Evolutionary conservation across 2,113 vertebrate species (phyloP).

Genomic region (Telmatochromis brachygnathus): DNA sequence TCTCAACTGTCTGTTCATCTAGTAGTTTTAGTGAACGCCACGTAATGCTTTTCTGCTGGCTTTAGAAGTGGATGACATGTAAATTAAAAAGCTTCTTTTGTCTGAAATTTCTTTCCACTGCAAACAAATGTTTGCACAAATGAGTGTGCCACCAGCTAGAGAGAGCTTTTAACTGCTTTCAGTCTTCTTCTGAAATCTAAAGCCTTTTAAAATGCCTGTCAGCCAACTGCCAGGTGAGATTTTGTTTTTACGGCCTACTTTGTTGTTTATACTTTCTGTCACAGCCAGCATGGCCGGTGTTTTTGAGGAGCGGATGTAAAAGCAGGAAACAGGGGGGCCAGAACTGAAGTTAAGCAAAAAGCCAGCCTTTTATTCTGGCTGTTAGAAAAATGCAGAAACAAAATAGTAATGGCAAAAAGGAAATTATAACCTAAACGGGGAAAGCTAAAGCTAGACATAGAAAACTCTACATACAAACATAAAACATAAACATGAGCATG

Average conservation of each 20-base stretch:
- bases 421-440: neutral
- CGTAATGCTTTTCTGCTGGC: neutral
- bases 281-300: neutral
- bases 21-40: neutral
- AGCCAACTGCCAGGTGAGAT: neutral
- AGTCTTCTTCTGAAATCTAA: neutral
- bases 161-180: neutral
- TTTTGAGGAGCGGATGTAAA: neutral
- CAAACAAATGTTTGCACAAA: neutral
- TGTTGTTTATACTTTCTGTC: neutral
- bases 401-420: neutral
- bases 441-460: neutral
- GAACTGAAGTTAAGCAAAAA: neutral
- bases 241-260: neutral
- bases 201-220: neutral
- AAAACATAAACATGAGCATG: neutral
- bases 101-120: neutral
- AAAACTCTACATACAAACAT: neutral
- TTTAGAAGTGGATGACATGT: neutral
- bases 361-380: neutral
- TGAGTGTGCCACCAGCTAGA: neutral
- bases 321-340: neutral
- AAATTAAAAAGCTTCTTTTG: neutral
- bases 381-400: neutral
- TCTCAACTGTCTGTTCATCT: neutral